Evolutionary conservation across 2,113 vertebrate species (phyloP).

Genomic region (Proterorhinus semilunaris): DNA sequence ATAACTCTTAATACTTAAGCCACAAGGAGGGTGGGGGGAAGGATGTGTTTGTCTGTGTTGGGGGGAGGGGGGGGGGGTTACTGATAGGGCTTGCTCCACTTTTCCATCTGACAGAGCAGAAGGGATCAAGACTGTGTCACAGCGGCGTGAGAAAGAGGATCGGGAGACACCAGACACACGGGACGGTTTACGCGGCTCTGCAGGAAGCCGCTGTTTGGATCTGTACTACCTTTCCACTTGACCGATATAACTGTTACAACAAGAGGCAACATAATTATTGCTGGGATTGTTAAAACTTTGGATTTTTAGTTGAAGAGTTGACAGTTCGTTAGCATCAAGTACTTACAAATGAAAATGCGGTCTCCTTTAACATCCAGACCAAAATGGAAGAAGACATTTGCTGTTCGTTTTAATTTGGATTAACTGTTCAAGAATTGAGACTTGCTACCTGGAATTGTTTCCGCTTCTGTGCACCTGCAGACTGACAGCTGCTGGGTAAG

Average conservation of each 20-base stretch:
- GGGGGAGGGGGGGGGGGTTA: conserved; percentile 5
- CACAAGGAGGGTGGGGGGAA: conserved; percentile 27
- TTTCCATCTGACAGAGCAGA: conserved; percentile 75
- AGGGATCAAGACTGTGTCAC: conserved; percentile 71
- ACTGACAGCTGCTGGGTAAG: conserved; percentile 44
- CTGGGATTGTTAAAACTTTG: background rate
- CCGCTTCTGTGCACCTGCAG: conserved; percentile 19
- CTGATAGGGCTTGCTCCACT: conserved; percentile 70
- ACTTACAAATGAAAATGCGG: background rate
- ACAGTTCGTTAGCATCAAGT: conserved; percentile 7
- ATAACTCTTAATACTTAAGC: conserved; percentile 33
- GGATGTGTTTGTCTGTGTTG: background rate
- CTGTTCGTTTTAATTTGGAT: conserved; percentile 23
- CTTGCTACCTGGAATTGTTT: conserved; percentile 40
- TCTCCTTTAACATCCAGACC: background rate
- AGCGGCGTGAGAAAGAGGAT: conserved; percentile 38
- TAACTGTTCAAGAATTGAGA: conserved; percentile 10
- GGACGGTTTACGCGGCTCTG: conserved; percentile 59
- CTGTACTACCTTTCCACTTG: background rate
- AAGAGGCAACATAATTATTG: background rate
- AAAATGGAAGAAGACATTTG: conserved; percentile 17
- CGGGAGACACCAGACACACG: conserved; percentile 54
- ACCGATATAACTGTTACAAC: background rate
- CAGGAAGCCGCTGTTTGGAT: background rate
- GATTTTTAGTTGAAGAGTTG: background rate